Percentiles rank a stretch among this genome's conserved stretches.
Evolutionary conservation across 1,140 invertebrate genomes (phyloP).

Genomic region (Sycophila sp.): DNA sequence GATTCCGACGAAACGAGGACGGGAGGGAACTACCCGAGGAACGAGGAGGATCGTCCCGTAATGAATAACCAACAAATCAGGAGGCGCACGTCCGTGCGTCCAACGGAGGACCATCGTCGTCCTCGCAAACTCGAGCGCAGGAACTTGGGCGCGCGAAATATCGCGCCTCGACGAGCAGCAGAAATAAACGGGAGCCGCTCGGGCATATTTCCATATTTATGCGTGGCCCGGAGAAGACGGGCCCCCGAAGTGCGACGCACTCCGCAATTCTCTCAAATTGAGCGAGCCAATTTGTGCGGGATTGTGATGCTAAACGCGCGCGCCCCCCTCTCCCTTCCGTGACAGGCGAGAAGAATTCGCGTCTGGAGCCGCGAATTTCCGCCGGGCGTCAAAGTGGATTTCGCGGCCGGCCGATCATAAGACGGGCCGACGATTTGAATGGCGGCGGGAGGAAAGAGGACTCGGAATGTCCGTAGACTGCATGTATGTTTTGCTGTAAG

Average conservation of each 20-base stretch:
- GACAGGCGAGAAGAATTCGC: slow-evolving; percentile 38
- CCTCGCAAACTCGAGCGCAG: not conserved
- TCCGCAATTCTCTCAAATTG: slow-evolving; percentile 51
- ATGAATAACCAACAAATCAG: slow-evolving; percentile 26
- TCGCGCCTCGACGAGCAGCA: not conserved
- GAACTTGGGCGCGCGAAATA: slow-evolving; percentile 27
- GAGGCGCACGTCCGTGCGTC: not conserved
- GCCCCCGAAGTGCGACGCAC: slow-evolving; percentile 21
- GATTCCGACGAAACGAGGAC: not conserved
- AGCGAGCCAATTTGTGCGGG: slow-evolving; percentile 60
- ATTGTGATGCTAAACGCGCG: slow-evolving; percentile 60
- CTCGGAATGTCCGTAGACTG: too few species aligned
- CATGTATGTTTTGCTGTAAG: too few species aligned
- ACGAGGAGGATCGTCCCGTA: not conserved
- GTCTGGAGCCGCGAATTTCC: not conserved
- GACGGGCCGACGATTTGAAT: too few species aligned
- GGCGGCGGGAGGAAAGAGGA: too few species aligned
- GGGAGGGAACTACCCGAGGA: not conserved
- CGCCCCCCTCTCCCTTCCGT: too few species aligned
- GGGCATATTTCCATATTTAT: too few species aligned
- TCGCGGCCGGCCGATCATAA: not conserved
- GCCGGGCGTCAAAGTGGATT: not conserved
- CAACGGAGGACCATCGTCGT: not conserved
- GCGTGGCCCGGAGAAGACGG: slow-evolving; percentile 4
- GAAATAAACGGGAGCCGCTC: slow-evolving; percentile 1